Conservation (phyloP, 1,140 invertebrate species). For the Calliphora vicina region DNA sequence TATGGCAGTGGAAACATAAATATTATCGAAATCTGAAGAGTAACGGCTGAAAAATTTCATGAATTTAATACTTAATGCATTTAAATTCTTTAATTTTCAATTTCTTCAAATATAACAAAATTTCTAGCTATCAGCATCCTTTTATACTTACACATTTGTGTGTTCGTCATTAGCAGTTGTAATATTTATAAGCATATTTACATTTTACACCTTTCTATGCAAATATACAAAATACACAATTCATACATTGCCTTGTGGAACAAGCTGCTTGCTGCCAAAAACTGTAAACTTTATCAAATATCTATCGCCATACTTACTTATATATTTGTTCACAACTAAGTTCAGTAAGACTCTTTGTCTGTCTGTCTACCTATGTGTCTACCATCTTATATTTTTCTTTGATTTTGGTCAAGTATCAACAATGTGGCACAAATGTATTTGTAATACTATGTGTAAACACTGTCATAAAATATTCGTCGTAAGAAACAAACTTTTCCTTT, state of each 20-base stretch:
- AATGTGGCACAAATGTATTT: neutral
- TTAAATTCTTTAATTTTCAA: too few relatives aligned
- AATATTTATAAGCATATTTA: neutral
- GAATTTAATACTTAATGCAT: too few relatives aligned
- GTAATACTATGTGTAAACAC: neutral
- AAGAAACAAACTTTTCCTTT: neutral
- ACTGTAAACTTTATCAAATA: neutral
- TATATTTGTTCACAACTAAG: too few relatives aligned
- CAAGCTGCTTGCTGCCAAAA: neutral
- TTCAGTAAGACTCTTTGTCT: neutral
- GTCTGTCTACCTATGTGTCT: neutral
- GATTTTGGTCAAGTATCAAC: neutral
- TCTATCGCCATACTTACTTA: too few relatives aligned
- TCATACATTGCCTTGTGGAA: neutral
- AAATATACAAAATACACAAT: neutral
- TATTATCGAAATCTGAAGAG: too few relatives aligned
- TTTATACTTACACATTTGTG: neutral
- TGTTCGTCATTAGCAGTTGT: neutral
- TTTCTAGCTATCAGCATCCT: neutral
- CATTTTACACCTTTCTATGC: neutral
- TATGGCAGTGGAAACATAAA: too few relatives aligned
- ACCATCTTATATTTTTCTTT: neutral
- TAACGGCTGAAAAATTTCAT: too few relatives aligned
- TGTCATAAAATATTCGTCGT: neutral
- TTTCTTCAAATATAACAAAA: too few relatives aligned